Evolutionary conservation across 1,140 invertebrate genomes (phyloP), one percentile per base, ranked within the genome.

Genomic region (Bombus confusus): DNA sequence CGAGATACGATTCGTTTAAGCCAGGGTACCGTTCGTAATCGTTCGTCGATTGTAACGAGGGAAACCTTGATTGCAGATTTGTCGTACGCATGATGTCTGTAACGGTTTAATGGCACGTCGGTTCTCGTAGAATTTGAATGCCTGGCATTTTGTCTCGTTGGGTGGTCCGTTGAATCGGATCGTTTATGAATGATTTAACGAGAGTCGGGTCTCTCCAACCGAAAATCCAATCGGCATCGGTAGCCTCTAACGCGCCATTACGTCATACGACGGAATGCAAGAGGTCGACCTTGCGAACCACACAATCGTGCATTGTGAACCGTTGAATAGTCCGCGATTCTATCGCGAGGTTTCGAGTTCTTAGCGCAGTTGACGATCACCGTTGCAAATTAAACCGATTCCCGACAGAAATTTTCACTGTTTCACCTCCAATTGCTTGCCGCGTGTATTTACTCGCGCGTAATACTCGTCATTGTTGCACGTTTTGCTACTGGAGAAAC

Each of bases 261-360:
- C 88, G 87, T 86, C 74, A 80, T 31, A 68, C 37, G 22, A 10
- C 39, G 75, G 86, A 91, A 91, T 88, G 85, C 71, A 59, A 79
- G 80, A 87, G 79, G 78, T 83, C 76, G 86, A 88, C 75, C 81
- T 88, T 91, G 87, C 80, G 43, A 87, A 52, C 47, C 34, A 76
- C 47, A 85, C 76, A 91, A 87, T 90, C 75, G 71, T 25, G 66
- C 37, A 88, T 90, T 91, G 73, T 91, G 80, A 47, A 71, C 75
- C 69, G 57, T 25, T 47, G 66, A 88, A 72, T 75, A 78, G 80
- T 72, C 57, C 37, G 59, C 43, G 71, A 72, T 78, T 69, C 68
- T 31, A 59, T n/a, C 68, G 25, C 37, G 37, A 39, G 57, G 9
- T n/a, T 28, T 52, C 34, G 28, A 34, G 69, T 74, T 31, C 59